These are phyloP conservation scores for Motacilla alba DNA, from an alignment of 2,113 vertebrate species.

Conservation along the genomic window DNA sequence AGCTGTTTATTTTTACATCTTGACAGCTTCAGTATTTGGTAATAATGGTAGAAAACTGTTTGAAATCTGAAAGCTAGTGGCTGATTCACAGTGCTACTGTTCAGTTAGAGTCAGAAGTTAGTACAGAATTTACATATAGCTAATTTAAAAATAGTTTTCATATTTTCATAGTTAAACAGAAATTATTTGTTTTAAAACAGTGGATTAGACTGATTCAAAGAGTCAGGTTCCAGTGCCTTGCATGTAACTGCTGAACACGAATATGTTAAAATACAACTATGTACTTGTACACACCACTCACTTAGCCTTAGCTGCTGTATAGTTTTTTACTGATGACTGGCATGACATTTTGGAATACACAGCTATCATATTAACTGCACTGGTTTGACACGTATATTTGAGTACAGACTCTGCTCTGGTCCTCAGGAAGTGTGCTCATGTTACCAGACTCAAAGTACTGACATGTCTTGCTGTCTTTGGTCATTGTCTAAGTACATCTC, in stretches of 20 bases:
- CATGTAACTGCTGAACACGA: neutral
- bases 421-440: neutral
- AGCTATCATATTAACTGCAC: neutral
- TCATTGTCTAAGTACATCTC: slow-evolving; percentile 46
- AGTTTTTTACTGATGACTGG: slow-evolving; percentile 3
- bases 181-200: neutral
- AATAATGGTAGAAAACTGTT: neutral
- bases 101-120: neutral
- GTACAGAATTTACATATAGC: neutral
- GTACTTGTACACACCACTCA: neutral
- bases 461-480: slow-evolving; percentile 47
- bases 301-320: neutral
- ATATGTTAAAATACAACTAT: neutral
- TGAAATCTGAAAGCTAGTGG: neutral
- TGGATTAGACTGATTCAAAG: neutral
- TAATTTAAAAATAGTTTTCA: neutral
- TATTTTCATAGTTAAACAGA: neutral
- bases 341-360: slow-evolving; percentile 7
- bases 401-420: slow-evolving; percentile 40
- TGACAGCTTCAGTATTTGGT: neutral
- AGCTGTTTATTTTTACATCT: neutral
- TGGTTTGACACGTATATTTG: slow-evolving; percentile 25
- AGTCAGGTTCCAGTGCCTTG: neutral
- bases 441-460: slow-evolving; percentile 16
- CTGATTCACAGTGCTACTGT: neutral